Evolutionary conservation across 2,797 vertebrate genomes (phyloP), one percentile per base, ranked within the genome.

Genomic region (Hypotaenidia philippensis): DNA sequence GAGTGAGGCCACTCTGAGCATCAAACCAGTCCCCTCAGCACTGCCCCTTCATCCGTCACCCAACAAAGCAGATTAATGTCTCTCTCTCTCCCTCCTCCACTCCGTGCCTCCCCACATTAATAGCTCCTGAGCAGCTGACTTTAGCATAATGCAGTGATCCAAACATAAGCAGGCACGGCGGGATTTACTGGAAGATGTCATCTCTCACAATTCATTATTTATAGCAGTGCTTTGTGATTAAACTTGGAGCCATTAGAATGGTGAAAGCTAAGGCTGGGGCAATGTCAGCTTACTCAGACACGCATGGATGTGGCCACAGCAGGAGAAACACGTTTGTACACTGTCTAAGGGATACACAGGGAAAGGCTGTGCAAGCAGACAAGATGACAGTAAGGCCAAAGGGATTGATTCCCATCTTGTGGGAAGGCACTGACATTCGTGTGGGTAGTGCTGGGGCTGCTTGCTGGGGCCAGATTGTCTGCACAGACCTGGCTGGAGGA

Each of bases 181-280:
- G 90, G 95, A 64, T 89, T 97, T 97, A 96, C 96, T 95, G 96
- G 96, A 96, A 97, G 90, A 90, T 0, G 0, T 71, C 0, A 1
- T 84, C 91, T 96, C 83, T 93, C 69, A 60, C 50, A 66, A 96
- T 96, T 66, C 83, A 96, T 97, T 96, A 96, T 97, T 96, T 90
- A 96, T 95, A 93, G 38, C 82, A 68, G 45, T 49, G 63, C 75
- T 93, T 90, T 93, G 40, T 87, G 87, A 95, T 93, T 93, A 90
- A 95, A 95, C 70, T 70, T 94, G 91, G 70, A 93, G 70, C 83
- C 75, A 93, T 92, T 85, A 94, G 85, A 64, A 72, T 14, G 40
- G 79, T 2, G 3, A 94, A 88, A 86, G 57, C 87, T 91, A 32
- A 45, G 77, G 22, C 77, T 93, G 64, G 70, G 77, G 19, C 49